These are phyloP conservation scores for Chelon auratus DNA, from an alignment of 2,797 vertebrate species.

Conservation along the genomic window DNA sequence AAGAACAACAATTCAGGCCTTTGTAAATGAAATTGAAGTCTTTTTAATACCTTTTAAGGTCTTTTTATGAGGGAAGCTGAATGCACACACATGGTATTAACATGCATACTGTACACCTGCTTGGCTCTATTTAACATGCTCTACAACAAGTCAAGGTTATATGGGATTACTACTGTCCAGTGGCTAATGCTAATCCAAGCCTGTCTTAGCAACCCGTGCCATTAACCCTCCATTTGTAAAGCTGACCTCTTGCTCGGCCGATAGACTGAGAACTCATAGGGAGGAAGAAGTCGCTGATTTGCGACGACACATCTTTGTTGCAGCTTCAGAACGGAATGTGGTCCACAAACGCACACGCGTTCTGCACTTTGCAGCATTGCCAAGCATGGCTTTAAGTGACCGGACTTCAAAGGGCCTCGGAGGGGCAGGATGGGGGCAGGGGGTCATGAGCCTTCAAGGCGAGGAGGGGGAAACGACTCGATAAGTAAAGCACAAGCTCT, in stretches of 20 bases:
- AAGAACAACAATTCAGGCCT: not conserved
- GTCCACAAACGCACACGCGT: slow-evolving; percentile 13
- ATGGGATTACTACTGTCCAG: slow-evolving; percentile 33
- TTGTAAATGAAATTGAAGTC: not conserved
- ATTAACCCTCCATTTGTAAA: slow-evolving; percentile 54
- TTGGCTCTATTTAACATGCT: slow-evolving; percentile 21
- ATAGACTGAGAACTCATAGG: not conserved
- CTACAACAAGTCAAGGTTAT: slow-evolving; percentile 41
- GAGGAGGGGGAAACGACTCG: slow-evolving; percentile 14
- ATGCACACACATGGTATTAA: not conserved
- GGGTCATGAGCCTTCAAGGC: slow-evolving; percentile 21
- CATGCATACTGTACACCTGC: slow-evolving; percentile 14
- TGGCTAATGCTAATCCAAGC: slow-evolving; percentile 42
- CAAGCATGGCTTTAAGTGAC: slow-evolving; percentile 52
- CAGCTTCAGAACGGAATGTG: slow-evolving; percentile 53
- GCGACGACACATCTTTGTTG: slow-evolving; percentile 39
- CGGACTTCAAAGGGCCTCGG: slow-evolving; percentile 61
- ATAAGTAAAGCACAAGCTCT: slow-evolving; percentile 21
- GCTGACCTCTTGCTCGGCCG: slow-evolving; percentile 29
- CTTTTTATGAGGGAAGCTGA: not conserved
- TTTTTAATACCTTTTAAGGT: not conserved
- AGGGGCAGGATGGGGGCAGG: slow-evolving; percentile 18
- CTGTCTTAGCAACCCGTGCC: slow-evolving; percentile 28
- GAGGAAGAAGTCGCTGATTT: slow-evolving; percentile 33
- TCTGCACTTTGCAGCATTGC: slow-evolving; percentile 42